Evolutionary conservation across 2,113 vertebrate genomes (phyloP).

Genomic region (Apteryx owenii): DNA sequence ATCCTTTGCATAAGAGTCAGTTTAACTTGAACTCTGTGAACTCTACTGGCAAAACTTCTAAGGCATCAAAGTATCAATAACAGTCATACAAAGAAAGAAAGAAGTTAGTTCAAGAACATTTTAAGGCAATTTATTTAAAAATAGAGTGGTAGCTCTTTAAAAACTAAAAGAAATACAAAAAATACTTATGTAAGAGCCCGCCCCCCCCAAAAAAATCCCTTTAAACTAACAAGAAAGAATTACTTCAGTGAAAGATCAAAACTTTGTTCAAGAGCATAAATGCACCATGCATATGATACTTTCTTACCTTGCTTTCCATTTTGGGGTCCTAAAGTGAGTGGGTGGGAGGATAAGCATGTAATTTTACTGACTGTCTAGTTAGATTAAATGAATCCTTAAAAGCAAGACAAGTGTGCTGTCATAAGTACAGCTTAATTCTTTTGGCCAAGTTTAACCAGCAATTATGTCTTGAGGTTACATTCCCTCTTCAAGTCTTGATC

Average conservation of each 20-base stretch:
- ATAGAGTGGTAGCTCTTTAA: background rate
- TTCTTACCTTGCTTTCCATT: background rate
- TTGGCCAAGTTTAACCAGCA: background rate
- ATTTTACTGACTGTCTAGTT: background rate
- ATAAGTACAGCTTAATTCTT: background rate
- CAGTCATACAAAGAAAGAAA: background rate
- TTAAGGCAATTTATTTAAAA: constrained; percentile 1
- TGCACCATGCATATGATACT: background rate
- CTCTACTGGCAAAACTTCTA: constrained; percentile 48
- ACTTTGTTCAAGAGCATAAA: background rate
- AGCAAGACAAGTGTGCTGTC: background rate
- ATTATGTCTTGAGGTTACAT: background rate
- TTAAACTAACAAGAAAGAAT: background rate
- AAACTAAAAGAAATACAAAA: background rate
- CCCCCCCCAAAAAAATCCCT: background rate
- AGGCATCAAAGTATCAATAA: constrained; percentile 19
- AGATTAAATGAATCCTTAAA: constrained; percentile 1
- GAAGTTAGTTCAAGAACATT: background rate
- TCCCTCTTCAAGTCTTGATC: background rate
- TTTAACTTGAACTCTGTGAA: constrained; percentile 36
- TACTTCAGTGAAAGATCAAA: background rate
- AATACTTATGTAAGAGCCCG: background rate
- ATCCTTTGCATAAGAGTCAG: constrained; percentile 22
- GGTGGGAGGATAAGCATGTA: background rate
- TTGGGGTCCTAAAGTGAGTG: background rate